These are phyloP conservation scores for Siphlonurus alternatus DNA, from an alignment of 2,888 invertebrate species.

Conservation along the genomic window DNA sequence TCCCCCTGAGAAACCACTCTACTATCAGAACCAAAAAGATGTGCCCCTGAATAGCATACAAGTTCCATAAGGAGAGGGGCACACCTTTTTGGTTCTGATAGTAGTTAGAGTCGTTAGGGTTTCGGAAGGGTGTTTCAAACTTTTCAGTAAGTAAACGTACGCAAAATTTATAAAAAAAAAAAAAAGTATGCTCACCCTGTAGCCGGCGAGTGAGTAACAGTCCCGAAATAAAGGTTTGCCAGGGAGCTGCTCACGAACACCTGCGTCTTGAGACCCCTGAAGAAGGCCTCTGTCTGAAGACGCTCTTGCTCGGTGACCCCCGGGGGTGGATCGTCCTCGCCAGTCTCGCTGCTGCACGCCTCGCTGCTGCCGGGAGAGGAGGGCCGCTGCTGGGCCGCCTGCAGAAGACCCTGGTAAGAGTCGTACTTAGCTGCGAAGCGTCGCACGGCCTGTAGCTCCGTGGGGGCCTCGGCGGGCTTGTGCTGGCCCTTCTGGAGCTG, in stretches of 20 bases:
- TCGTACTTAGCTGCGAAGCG: slow-evolving; percentile 14
- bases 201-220: slow-evolving; percentile 20
- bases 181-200: background rate
- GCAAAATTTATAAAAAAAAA: no score
- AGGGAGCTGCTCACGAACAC: slow-evolving; percentile 59
- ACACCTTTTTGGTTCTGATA: no score
- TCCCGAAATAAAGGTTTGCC: slow-evolving; percentile 51
- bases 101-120: no score
- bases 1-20: no score
- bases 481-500: slow-evolving; percentile 11
- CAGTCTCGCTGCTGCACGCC: slow-evolving; percentile 30
- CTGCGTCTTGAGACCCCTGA: slow-evolving; percentile 59
- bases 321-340: slow-evolving; percentile 30
- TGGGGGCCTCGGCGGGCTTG: slow-evolving; percentile 1
- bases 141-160: no score
- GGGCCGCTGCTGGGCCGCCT: slow-evolving; percentile 7
- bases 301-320: slow-evolving; percentile 44
- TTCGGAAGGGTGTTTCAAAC: no score
- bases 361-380: slow-evolving; percentile 27
- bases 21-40: no score
- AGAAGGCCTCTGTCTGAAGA: slow-evolving; percentile 53
- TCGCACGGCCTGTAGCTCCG: slow-evolving; percentile 9
- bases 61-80: no score
- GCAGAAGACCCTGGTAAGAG: slow-evolving; percentile 12
- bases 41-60: no score